Base-by-base conservation (phyloP, 2,113 vertebrate species). In the Octodon degus region DNA sequence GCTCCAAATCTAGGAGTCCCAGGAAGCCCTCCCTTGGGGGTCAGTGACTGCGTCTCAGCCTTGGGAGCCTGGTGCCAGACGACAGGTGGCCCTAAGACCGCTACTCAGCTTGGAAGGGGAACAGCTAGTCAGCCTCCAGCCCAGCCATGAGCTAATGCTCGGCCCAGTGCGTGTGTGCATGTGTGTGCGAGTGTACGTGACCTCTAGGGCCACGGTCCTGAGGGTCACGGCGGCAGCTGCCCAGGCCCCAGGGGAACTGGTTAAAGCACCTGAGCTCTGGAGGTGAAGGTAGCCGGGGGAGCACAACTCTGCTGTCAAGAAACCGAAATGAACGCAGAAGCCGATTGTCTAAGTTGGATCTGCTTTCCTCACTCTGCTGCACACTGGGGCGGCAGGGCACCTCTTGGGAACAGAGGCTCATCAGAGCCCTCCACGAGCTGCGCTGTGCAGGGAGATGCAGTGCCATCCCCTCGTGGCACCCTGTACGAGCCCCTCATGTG, bases 351-450 rank as follows among this genome's bases (percentile, higher is more conserved):
- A 13, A 43, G 72, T 58, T 34, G 43, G 40, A 32, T 53, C 30
- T 90, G 53, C 60, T 47, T 76, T 27, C 58, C 77, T 91, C 27
- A 0, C 77, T 95, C 55, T 82, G n/a, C 79, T 40, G 14, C 72
- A 24, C 0, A 0, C 40, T 2, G 50, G 40, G 65, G 70, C 81
- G 50, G 6, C 10, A 9, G 82, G 67, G 16, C 20, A 5, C 3
- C 58, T 82, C 72, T 77, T 19, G 19, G 30, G 55, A 50, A 3
- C 68, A 7, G 25, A 68, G 32, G 62, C 16, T 72, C 11, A 17
- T 2, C 67, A 37, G 16, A 27, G 34, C 16, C 17, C 63, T 30
- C 70, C 5, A 0, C 2, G 9, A 7, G 68, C 22, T 37, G 68
- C 10, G 34, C n/a, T 10, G 17, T 72, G 7, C 7, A 32, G 68